phyloP scores from a whole-genome alignment of 2,888 invertebrate genomes.

The Yponomeuta sedellus region DNA sequence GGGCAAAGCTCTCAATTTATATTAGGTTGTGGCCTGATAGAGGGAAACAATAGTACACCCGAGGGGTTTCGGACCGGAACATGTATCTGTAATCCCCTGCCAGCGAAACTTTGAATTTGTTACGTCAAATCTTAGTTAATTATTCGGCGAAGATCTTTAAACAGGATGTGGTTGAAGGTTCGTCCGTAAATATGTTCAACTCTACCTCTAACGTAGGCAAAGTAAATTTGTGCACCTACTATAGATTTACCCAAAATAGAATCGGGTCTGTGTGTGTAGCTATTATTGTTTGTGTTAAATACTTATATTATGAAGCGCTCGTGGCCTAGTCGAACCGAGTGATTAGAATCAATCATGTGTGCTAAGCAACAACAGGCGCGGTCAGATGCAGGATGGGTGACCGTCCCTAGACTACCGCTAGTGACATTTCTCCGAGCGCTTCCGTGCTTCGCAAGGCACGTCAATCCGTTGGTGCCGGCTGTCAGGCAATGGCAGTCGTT shows the following conservation, averaged over 20 bases:
- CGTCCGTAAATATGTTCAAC: constrained; percentile 38
- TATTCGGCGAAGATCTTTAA: constrained; percentile 72
- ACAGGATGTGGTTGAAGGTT: constrained; percentile 62
- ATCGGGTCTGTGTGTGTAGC: too few relatives aligned
- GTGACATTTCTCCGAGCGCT: too few relatives aligned
- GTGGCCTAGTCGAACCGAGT: too few relatives aligned
- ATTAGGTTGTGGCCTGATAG: neutral
- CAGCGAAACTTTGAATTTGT: constrained; percentile 61
- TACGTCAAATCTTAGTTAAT: constrained; percentile 74
- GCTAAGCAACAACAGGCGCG: too few relatives aligned
- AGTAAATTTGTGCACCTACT: neutral
- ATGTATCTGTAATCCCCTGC: constrained; percentile 48
- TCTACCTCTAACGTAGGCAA: neutral
- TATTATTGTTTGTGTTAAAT: neutral
- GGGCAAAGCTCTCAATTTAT: neutral
- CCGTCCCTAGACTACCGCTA: too few relatives aligned
- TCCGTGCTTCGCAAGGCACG: too few relatives aligned
- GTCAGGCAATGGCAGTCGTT: too few relatives aligned
- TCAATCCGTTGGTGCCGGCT: too few relatives aligned
- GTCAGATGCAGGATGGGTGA: too few relatives aligned
- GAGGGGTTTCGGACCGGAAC: constrained; percentile 64
- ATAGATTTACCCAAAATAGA: neutral
- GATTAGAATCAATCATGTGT: too few relatives aligned
- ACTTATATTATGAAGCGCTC: too few relatives aligned
- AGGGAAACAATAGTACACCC: constrained; percentile 54